phyloP scores from a whole-genome alignment of 1,140 invertebrate genomes.

The Dolichoris vasculosae region DNA sequence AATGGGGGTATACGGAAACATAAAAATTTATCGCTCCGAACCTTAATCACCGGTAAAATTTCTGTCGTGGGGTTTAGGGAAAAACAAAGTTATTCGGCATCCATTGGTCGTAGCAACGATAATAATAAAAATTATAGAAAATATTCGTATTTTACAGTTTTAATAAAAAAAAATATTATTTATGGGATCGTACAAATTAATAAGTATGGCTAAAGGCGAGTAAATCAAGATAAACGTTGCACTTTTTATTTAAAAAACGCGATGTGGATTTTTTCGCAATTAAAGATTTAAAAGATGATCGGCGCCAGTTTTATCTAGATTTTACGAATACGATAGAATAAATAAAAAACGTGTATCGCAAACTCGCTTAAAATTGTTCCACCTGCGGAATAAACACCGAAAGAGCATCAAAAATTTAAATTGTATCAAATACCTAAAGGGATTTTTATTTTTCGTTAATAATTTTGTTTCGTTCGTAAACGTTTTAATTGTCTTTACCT shows the following conservation, averaged over 20 bases:
- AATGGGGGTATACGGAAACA: background rate
- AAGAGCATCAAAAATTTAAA: no score
- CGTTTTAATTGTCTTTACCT: no score
- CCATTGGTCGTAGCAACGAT: background rate
- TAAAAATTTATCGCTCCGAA: background rate
- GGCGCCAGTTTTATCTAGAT: no score
- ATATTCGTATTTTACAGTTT: background rate
- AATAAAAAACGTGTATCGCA: no score
- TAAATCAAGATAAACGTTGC: background rate
- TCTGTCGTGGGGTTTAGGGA: background rate
- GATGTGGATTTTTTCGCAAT: background rate
- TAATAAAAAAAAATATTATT: background rate
- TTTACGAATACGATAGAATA: no score
- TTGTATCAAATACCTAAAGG: no score
- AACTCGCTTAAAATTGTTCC: no score
- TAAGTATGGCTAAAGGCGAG: background rate
- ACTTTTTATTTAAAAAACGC: no score
- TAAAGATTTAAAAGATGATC: background rate
- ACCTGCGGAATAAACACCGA: no score
- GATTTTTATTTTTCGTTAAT: no score
- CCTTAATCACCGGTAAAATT: background rate
- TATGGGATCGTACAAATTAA: background rate
- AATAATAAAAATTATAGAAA: background rate
- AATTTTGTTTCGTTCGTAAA: no score
- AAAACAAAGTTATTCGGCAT: background rate